Evolutionary conservation across 2,888 invertebrate genomes (phyloP).

Genomic region (Rugalucina vietnamica): DNA sequence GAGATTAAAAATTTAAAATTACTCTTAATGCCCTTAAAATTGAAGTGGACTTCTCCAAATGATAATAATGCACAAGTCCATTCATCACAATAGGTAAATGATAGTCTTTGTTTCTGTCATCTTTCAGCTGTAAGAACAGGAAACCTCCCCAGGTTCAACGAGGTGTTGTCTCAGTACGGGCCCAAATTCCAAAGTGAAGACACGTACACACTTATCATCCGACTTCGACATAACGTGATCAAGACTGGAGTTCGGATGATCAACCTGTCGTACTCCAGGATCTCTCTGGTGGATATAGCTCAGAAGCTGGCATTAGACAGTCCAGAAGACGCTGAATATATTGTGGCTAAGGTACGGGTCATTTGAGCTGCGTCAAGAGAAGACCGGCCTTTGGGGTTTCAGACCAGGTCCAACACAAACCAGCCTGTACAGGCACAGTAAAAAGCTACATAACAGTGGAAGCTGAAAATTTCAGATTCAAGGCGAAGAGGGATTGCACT

Average conservation of each 20-base stretch:
- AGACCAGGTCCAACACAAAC: no score
- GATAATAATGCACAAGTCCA: no score
- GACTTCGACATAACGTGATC: conserved; percentile 98
- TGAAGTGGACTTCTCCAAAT: no score
- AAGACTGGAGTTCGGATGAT: conserved; percentile 99
- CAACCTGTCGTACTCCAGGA: conserved; percentile 97
- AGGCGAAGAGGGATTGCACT: no score
- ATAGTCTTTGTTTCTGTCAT: not conserved
- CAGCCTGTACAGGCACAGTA: no score
- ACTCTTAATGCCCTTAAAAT: no score
- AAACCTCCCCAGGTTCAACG: conserved; percentile 96
- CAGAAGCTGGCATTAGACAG: conserved; percentile 96
- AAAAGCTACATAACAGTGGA: no score
- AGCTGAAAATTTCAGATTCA: no score
- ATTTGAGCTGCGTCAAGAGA: no score
- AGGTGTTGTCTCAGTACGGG: conserved; percentile 95
- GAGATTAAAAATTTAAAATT: no score
- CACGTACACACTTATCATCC: conserved; percentile 97
- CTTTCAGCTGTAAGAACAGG: conserved; percentile 93
- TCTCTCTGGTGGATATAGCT: conserved; percentile 97
- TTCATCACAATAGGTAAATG: not conserved
- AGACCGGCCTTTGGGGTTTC: no score
- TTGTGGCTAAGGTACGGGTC: conserved; percentile 96
- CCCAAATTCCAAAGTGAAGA: conserved; percentile 96
- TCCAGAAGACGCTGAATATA: conserved; percentile 99